A percentile compares a stretch with the other conserved stretches of the same genome.
Conservation (phyloP, 2,113 vertebrate genomes). For the Gadus chalcogrammus region DNA sequence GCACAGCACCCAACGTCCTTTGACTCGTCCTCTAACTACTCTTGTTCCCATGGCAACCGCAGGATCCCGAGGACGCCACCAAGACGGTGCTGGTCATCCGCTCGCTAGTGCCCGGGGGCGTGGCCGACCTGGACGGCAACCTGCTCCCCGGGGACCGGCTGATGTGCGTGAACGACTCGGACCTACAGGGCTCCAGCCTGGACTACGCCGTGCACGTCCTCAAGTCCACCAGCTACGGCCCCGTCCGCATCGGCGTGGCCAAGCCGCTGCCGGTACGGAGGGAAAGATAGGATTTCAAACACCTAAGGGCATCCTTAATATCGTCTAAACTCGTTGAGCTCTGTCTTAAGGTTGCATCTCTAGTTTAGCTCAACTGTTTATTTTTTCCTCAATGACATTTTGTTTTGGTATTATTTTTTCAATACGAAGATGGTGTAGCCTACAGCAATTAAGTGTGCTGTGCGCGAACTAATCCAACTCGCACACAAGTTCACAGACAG, state of each 20-base stretch:
- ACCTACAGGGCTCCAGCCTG: slow-evolving; percentile 85
- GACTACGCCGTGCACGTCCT: slow-evolving; percentile 89
- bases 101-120: slow-evolving; percentile 87
- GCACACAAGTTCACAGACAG: neutral
- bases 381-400: no score
- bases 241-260: slow-evolving; percentile 85
- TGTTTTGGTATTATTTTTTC: no score
- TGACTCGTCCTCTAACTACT: no score
- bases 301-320: no score
- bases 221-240: slow-evolving; percentile 82
- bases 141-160: slow-evolving; percentile 92
- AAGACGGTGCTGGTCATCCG: slow-evolving; percentile 93
- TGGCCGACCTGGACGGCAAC: slow-evolving; percentile 85
- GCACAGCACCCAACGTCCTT: no score
- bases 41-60: no score
- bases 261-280: slow-evolving; percentile 89
- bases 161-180: slow-evolving; percentile 86
- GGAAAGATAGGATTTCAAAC: neutral
- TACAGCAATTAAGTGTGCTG: neutral
- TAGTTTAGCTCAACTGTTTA: neutral
- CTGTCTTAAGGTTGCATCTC: neutral
- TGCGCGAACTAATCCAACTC: neutral
- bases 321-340: no score
- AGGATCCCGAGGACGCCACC: slow-evolving; percentile 89
- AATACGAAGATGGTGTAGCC: slow-evolving; percentile 5